phyloP scores from a whole-genome alignment of 37 sponge, comb jelly and placozoan species.

The Corticium candelabrum region DNA sequence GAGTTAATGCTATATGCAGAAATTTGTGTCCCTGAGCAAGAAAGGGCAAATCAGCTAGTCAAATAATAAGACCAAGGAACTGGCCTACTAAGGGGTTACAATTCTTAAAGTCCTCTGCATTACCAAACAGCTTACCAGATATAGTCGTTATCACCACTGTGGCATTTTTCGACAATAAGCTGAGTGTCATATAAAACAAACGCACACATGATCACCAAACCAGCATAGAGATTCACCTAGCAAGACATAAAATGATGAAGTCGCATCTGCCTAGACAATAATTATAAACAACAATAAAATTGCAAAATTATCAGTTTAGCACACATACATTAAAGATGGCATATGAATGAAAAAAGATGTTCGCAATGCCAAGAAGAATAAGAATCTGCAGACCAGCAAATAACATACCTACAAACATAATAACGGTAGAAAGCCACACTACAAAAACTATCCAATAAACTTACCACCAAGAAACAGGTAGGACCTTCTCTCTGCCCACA shows the following conservation, averaged over 20 bases:
- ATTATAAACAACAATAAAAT: neutral
- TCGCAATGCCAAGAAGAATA: conserved; percentile 46
- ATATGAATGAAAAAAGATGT: conserved; percentile 69
- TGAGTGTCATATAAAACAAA: conserved; percentile 96
- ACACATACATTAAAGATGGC: conserved; percentile 52
- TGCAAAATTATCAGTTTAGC: neutral
- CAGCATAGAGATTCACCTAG: conserved; percentile 77
- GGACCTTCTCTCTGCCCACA: conserved; percentile 69
- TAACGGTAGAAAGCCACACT: neutral
- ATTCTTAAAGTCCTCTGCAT: neutral
- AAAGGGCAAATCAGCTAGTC: too few species aligned
- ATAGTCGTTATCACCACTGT: conserved; percentile 78
- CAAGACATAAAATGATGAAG: neutral
- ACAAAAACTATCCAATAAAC: neutral
- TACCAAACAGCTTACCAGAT: conserved; percentile 42
- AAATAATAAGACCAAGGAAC: neutral
- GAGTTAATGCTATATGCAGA: too few species aligned
- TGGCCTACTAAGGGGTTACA: neutral
- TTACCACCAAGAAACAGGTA: conserved; percentile 84
- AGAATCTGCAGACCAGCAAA: conserved; percentile 48
- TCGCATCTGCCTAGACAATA: neutral
- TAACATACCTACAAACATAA: conserved; percentile 7
- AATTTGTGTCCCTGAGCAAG: too few species aligned
- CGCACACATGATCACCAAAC: conserved; percentile 80
- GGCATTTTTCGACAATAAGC: conserved; percentile 82